Conservation (phyloP, 2,888 invertebrate genomes). For the Julus scanicus region DNA sequence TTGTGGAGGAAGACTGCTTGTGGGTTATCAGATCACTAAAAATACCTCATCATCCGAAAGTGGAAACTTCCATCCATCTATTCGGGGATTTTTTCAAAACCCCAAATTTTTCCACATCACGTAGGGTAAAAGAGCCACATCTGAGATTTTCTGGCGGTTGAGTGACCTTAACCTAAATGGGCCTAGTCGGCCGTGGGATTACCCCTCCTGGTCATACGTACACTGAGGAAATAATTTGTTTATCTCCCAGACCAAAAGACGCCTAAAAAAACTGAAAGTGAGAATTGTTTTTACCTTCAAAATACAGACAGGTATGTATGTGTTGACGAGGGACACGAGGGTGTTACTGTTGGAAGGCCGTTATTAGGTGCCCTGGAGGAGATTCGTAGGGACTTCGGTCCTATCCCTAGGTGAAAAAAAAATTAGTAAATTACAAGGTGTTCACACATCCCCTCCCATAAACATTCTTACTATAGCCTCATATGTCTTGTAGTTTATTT, state of each 20-base stretch:
- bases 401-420: neutral
- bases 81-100: neutral
- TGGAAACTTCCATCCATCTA: neutral
- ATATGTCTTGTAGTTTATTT: neutral
- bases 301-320: too few relatives aligned
- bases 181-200: neutral
- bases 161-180: neutral
- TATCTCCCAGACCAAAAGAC: neutral
- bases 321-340: neutral
- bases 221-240: neutral
- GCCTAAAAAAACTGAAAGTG: neutral
- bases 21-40: too few relatives aligned
- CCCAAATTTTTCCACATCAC: neutral
- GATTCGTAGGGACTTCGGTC: neutral
- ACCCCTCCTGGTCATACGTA: neutral
- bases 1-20: too few relatives aligned
- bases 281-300: neutral
- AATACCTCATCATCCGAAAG: neutral
- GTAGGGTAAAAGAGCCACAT: neutral
- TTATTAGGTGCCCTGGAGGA: neutral
- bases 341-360: neutral
- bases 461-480: neutral
- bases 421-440: neutral
- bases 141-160: too few relatives aligned
- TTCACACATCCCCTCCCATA: neutral